phyloP scores from a whole-genome alignment of 2,888 invertebrate genomes.

The Caenorhabditis sp. region DNA sequence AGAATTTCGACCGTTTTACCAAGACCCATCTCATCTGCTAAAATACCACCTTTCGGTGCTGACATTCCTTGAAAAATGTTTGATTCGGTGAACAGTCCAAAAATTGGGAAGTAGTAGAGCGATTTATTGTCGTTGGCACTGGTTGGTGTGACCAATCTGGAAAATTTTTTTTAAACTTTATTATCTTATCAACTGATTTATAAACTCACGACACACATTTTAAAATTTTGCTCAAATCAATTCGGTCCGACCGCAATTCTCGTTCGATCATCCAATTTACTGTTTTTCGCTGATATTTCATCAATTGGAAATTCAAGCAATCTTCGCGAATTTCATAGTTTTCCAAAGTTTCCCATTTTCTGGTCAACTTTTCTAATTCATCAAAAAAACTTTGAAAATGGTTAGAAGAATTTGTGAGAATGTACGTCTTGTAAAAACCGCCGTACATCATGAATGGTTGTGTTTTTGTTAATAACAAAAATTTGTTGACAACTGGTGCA shows the following conservation, averaged over 20 bases:
- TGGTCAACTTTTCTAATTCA: neutral
- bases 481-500: too few relatives aligned
- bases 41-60: conserved; percentile 74
- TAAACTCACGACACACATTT: too few relatives aligned
- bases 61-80: neutral
- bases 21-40: conserved; percentile 84
- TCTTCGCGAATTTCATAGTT: neutral
- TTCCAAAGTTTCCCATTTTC: neutral
- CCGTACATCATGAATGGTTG: too few relatives aligned
- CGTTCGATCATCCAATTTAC: conserved; percentile 72
- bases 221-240: neutral
- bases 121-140: too few relatives aligned
- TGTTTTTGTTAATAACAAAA: too few relatives aligned
- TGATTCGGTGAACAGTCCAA: neutral
- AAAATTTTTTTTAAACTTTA: too few relatives aligned
- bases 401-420: too few relatives aligned
- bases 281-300: conserved; percentile 72
- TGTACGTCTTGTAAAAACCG: too few relatives aligned
- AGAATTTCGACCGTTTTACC: conserved; percentile 84
- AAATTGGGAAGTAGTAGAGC: neutral
- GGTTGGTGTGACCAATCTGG: too few relatives aligned
- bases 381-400: too few relatives aligned
- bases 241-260: conserved; percentile 49
- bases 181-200: too few relatives aligned
- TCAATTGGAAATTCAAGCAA: conserved; percentile 40